These are phyloP conservation scores for Alaudala cheleensis DNA, from an alignment of 2,113 vertebrate genomes.

Conservation along the genomic window DNA sequence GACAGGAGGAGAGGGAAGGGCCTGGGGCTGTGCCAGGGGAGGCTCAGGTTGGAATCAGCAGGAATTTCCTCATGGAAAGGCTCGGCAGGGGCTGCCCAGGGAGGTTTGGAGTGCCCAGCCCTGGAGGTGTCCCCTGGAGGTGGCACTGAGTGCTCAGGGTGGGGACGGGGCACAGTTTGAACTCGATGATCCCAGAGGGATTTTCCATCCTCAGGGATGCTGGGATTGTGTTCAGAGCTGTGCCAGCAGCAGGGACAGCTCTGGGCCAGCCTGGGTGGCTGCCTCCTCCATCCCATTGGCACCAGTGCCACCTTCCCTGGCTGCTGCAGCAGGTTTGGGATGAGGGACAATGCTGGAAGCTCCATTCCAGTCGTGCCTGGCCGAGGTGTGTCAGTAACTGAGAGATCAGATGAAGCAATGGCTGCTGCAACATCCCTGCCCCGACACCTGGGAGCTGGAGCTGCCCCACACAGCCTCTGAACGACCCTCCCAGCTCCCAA, in stretches of 20 bases:
- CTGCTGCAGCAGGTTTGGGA: not conserved
- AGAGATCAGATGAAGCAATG: not conserved
- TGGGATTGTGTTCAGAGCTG: not conserved
- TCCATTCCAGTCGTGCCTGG: not conserved
- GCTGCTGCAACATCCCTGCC: not conserved
- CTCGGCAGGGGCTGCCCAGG: not conserved
- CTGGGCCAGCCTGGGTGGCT: not conserved
- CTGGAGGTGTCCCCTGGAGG: not conserved
- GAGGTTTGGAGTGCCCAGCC: not conserved
- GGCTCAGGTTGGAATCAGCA: not conserved
- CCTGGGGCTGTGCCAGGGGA: not conserved
- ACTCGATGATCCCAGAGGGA: not conserved
- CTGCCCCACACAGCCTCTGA: not conserved
- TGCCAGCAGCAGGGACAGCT: not conserved
- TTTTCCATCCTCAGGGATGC: not conserved
- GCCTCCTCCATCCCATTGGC: accelerated
- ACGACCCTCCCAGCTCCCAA: not conserved
- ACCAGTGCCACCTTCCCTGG: not conserved
- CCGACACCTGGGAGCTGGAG: not conserved
- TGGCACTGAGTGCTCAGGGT: not conserved
- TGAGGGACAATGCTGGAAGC: not conserved
- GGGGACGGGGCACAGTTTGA: not conserved
- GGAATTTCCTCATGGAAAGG: not conserved
- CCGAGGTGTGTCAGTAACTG: not conserved
- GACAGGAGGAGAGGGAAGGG: not conserved